Percentiles rank a stretch among this genome's conserved stretches.
These are phyloP conservation scores for Pyrochroa serraticornis DNA, from an alignment of 2,888 invertebrate genomes.

Conservation along the genomic window DNA sequence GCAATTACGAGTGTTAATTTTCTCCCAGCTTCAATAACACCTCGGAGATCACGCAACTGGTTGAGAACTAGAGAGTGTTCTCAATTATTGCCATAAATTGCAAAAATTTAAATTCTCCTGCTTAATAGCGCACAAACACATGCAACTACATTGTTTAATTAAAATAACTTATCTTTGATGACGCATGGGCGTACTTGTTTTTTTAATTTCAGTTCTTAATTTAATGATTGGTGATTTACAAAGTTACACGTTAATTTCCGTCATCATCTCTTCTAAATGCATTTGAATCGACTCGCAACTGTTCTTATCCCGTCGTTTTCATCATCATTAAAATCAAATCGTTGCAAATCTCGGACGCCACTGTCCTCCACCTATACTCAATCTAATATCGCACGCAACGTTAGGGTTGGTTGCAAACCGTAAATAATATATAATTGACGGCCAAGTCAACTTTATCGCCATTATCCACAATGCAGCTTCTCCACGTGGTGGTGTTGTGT, in stretches of 20 bases:
- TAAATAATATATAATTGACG: slow-evolving; percentile 50
- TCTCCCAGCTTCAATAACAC: no score
- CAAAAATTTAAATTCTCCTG: neutral
- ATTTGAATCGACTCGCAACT: slow-evolving; percentile 17
- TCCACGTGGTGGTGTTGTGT: slow-evolving; percentile 39
- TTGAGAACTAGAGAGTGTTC: neutral
- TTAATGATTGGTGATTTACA: neutral
- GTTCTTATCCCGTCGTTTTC: slow-evolving; percentile 5
- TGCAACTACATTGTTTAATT: no score
- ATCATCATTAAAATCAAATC: slow-evolving; percentile 1
- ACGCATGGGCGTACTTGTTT: no score
- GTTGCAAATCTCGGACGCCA: neutral
- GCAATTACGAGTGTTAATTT: no score
- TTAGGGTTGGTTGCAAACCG: slow-evolving; percentile 54
- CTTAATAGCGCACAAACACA: no score
- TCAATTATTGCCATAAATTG: neutral
- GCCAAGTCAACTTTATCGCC: slow-evolving; percentile 28
- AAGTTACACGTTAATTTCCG: neutral
- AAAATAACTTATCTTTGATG: no score
- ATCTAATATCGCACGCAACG: slow-evolving; percentile 39
- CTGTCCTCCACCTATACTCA: no score
- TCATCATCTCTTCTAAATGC: neutral
- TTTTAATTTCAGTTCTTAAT: neutral
- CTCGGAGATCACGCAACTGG: no score
- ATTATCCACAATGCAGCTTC: slow-evolving; percentile 45